Evolutionary conservation across 1,140 invertebrate species (phyloP).

Genomic region (Pristionchus pacificus): DNA sequence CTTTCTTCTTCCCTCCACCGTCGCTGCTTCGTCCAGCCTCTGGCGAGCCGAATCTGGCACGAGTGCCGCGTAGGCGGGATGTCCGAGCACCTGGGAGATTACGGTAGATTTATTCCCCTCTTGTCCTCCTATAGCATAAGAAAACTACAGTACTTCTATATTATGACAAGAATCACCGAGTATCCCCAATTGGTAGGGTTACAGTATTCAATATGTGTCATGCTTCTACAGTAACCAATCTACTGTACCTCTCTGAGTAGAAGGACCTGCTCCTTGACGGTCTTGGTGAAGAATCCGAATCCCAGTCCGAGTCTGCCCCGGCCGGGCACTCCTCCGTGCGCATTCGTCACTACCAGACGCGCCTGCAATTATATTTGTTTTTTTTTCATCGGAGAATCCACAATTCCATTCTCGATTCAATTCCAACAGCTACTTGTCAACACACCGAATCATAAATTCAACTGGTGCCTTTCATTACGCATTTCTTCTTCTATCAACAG

Average conservation of each 20-base stretch:
- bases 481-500: too few relatives aligned
- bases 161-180: too few relatives aligned
- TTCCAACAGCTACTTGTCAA: too few relatives aligned
- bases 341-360: constrained; percentile 38
- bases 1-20: constrained; percentile 10
- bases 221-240: constrained; percentile 9
- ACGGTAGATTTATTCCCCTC: too few relatives aligned
- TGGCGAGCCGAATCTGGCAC: neutral
- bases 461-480: too few relatives aligned
- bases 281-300: constrained; percentile 54
- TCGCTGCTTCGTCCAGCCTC: neutral
- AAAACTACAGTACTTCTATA: too few relatives aligned
- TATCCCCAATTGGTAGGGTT: constrained; percentile 16
- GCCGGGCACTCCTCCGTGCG: constrained; percentile 48
- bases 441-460: too few relatives aligned
- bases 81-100: constrained; percentile 22
- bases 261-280: constrained; percentile 46
- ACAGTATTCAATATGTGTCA: neutral
- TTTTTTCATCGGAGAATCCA: too few relatives aligned
- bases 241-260: constrained; percentile 23
- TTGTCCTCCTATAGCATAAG: too few relatives aligned
- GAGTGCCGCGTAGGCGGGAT: constrained; percentile 1
- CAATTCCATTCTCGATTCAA: too few relatives aligned
- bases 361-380: neutral
- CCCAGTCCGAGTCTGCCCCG: constrained; percentile 45